Evolutionary conservation across 35 echinoderm and acorn worm species (phyloP).

Genomic region (Anneissia japonica): DNA sequence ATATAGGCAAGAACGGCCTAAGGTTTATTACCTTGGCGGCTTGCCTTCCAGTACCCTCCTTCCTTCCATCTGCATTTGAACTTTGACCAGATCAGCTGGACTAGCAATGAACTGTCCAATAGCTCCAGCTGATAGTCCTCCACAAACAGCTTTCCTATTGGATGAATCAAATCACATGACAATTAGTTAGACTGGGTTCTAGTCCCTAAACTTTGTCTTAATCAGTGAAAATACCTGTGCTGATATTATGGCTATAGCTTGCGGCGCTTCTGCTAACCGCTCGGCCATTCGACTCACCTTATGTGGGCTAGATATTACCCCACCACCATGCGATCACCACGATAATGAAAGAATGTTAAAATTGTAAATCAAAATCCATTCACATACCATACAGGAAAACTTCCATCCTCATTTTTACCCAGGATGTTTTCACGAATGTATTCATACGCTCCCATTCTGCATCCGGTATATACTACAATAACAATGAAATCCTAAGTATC

Average conservation of each 20-base stretch:
- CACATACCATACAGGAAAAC: slow-evolving; percentile 90
- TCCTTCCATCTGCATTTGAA: slow-evolving; percentile 95
- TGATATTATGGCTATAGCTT: no score
- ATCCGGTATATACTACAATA: slow-evolving; percentile 84
- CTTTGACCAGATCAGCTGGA: slow-evolving; percentile 91
- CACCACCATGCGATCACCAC: no score
- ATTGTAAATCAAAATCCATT: no score
- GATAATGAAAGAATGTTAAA: no score
- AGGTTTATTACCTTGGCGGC: slow-evolving; percentile 95
- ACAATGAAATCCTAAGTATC: not conserved
- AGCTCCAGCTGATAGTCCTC: slow-evolving; percentile 65
- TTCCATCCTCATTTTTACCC: slow-evolving; percentile 68
- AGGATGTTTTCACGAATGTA: slow-evolving; percentile 86
- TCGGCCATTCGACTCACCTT: no score
- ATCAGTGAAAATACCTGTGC: no score
- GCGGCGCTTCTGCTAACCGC: no score
- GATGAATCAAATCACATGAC: not conserved
- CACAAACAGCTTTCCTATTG: slow-evolving; percentile 75
- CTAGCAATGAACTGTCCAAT: slow-evolving; percentile 89
- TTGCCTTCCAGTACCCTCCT: slow-evolving; percentile 77
- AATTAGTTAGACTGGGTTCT: no score
- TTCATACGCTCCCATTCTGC: slow-evolving; percentile 93
- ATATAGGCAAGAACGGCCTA: no score
- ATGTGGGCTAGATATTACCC: no score
- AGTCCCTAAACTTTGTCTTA: no score